A percentile compares a stretch with the other conserved stretches of the same genome.
Conservation (phyloP, 1,140 invertebrate genomes). For the Rhynchophorus ferrugineus region DNA sequence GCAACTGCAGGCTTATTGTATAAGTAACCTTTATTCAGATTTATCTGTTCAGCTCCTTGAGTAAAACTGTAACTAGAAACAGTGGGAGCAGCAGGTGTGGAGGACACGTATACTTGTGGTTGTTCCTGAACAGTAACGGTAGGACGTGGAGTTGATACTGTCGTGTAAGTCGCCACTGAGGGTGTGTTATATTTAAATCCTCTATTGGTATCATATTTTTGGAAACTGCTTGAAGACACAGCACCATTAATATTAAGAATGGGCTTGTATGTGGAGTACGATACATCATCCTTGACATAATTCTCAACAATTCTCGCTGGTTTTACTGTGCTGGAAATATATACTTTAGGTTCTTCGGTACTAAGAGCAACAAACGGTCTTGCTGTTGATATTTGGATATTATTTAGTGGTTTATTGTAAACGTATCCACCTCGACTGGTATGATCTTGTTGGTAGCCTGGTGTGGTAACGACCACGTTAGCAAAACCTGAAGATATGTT, state of each 20-base stretch:
- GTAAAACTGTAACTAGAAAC: conserved; percentile 2
- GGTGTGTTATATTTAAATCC: conserved; percentile 34
- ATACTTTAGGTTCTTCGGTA: conserved; percentile 4
- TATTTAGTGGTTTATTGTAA: conserved; percentile 38
- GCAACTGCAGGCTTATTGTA: conserved; percentile 41
- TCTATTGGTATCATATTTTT: conserved; percentile 8
- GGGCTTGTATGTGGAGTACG: conserved; percentile 1
- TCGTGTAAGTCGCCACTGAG: conserved; percentile 8
- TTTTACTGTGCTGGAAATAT: conserved; percentile 10
- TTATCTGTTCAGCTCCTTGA: conserved; percentile 1
- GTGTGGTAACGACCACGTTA: conserved; percentile 18
- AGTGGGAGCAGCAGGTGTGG: conserved; percentile 10
- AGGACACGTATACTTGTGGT: conserved; percentile 17
- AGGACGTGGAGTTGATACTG: conserved; percentile 12
- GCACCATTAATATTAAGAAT: background rate
- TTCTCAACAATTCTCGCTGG: background rate
- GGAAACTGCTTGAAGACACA: background rate
- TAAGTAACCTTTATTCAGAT: conserved; percentile 38
- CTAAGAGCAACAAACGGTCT: conserved; percentile 5
- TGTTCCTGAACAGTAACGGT: conserved; percentile 1
- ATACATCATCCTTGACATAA: background rate
- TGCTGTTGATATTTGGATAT: conserved; percentile 4
- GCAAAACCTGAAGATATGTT: conserved; percentile 17
- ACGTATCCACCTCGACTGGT: conserved; percentile 36
- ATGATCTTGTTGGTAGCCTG: background rate